Evolutionary conservation across 1,140 invertebrate species (phyloP), one percentile per base, ranked within the genome.

Genomic region (Calliopsis andreniformis): DNA sequence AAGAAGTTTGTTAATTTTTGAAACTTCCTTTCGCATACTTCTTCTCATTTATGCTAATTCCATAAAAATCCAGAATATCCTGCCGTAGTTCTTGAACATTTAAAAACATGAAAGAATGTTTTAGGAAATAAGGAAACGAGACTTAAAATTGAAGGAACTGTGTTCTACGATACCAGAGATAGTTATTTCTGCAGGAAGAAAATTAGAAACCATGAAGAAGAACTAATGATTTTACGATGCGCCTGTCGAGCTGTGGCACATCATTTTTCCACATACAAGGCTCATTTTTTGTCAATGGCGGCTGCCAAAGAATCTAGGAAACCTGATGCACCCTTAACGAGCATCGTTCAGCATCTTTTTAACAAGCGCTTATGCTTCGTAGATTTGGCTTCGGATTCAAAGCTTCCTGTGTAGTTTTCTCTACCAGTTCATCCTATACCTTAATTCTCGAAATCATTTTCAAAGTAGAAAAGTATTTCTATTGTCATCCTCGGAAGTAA

Each of bases 221-320:
- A 39, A 42, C n/a, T 20, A 16, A 23, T n/a, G 10, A 59, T 59
- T 59, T 59, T 1, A 42, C 30, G 18, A 18, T 20, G 56, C 20
- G 8, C 35, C 23, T 35, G 32, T 16, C n/a, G 56, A 55, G 32
- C 3, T 5, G 12, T 18, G 14, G 30, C 4, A 25, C 47, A 64
- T 56, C 23, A 25, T 58, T 42, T 45, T 23, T 47, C n/a, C 14
- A 16, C 16, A 23, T 45, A 69, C 35, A 47, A 18, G 7, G 43
- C 35, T 5, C 10, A 18, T 43, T 51, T 51, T 78, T 76, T 59
- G 28, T 51, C 53, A 30, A 23, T 39, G 39, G 45, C 25, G 67
- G 4, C 10, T 59, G 67, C 49, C 30, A 62, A 78, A 32, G 49
- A 61, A 56, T 78, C 67, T 72, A 23, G 5, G 28, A 78, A 78